Conservation (phyloP, 2,888 invertebrate species). For the Agrotis puta region DNA sequence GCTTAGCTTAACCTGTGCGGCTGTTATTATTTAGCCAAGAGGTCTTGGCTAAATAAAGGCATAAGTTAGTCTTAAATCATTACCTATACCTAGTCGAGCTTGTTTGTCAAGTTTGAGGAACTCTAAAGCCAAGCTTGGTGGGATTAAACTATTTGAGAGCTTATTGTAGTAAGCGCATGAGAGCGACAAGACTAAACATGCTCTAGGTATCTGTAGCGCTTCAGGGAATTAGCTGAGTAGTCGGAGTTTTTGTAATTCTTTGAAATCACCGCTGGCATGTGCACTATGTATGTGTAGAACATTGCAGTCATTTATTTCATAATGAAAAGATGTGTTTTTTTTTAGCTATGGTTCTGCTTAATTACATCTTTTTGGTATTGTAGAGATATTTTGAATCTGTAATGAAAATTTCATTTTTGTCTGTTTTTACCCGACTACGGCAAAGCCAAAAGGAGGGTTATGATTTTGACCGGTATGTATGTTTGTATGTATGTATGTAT, state of each 20-base stretch:
- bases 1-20: too few species aligned
- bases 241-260: conserved; percentile 21
- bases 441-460: too few species aligned
- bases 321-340: not conserved
- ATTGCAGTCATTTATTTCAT: not conserved
- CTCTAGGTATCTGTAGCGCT: conserved; percentile 22
- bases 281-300: not conserved
- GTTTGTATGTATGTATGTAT: too few species aligned
- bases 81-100: conserved; percentile 11
- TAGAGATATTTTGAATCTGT: not conserved
- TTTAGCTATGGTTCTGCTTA: not conserved
- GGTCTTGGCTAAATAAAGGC: too few species aligned
- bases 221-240: conserved; percentile 28
- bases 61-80: conserved; percentile 9
- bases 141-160: conserved; percentile 48
- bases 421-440: too few species aligned
- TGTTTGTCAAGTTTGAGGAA: conserved; percentile 25
- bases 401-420: not conserved
- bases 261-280: conserved; percentile 15
- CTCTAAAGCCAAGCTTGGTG: conserved; percentile 19
- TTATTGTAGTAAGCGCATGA: conserved; percentile 24
- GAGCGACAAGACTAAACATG: conserved; percentile 30
- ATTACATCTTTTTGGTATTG: not conserved
- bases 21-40: too few species aligned
- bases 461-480: too few species aligned